These are phyloP conservation scores for Scaptodrosophila lebanonensis DNA, from an alignment of 1,140 invertebrate species.

Conservation along the genomic window DNA sequence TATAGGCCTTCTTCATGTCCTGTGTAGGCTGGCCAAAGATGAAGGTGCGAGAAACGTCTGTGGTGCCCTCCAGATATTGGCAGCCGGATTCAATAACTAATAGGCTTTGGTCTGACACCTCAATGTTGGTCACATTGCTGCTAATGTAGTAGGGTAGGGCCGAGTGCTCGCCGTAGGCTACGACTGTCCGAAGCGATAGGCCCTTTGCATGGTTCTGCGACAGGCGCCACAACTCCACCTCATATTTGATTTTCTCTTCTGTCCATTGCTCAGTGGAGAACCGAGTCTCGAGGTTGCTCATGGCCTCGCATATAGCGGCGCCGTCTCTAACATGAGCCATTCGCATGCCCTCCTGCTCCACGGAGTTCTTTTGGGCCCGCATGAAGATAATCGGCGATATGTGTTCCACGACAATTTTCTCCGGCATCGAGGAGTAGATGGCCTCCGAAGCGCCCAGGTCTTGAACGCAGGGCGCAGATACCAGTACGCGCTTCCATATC, in stretches of 20 bases:
- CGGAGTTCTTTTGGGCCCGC: conserved; percentile 90
- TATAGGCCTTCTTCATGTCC: conserved; percentile 90
- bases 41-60: conserved; percentile 94
- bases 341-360: conserved; percentile 92
- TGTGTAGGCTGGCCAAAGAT: conserved; percentile 89
- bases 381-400: conserved; percentile 88
- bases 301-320: conserved; percentile 93
- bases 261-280: conserved; percentile 79
- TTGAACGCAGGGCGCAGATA: conserved; percentile 85
- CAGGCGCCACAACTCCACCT: conserved; percentile 82
- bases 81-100: conserved; percentile 85
- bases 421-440: conserved; percentile 83
- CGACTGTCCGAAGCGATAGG: conserved; percentile 91
- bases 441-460: conserved; percentile 86
- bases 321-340: conserved; percentile 90
- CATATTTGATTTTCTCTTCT: conserved; percentile 83
- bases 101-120: conserved; percentile 84
- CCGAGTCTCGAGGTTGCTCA: conserved; percentile 88
- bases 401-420: conserved; percentile 79
- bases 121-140: conserved; percentile 83
- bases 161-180: conserved; percentile 91
- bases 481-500: conserved; percentile 82
- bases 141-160: conserved; percentile 95
- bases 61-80: conserved; percentile 92
- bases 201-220: conserved; percentile 84